Conservation (phyloP, 2,888 invertebrate species). For the Desoria tigrina region DNA sequence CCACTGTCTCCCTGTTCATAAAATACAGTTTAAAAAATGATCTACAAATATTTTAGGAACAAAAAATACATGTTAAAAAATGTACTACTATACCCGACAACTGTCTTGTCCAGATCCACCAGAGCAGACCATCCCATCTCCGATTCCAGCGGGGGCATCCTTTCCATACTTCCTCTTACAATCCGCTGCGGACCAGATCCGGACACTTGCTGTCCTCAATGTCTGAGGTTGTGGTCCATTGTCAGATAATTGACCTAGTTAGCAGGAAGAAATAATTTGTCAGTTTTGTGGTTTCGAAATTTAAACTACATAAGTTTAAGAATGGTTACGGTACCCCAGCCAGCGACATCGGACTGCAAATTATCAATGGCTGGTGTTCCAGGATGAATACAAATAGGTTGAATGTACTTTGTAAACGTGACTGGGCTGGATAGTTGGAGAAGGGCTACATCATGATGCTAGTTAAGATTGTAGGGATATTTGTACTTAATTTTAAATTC, state of each 20-base stretch:
- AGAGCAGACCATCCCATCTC: conserved; percentile 63
- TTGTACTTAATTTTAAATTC: neutral
- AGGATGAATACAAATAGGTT: conserved; percentile 65
- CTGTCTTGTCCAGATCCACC: conserved; percentile 33
- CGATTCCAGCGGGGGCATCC: conserved; percentile 84
- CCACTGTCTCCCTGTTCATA: conserved; percentile 27
- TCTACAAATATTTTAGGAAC: too few species aligned
- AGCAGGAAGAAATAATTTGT: neutral
- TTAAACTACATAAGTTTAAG: too few species aligned
- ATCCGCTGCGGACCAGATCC: conserved; percentile 77
- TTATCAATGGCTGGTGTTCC: conserved; percentile 31
- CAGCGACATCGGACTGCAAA: conserved; percentile 38
- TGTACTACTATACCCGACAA: conserved; percentile 25
- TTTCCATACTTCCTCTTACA: conserved; percentile 79
- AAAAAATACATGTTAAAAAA: neutral
- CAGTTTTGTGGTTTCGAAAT: neutral
- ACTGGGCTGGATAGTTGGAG: conserved; percentile 77
- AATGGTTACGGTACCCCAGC: conserved; percentile 49
- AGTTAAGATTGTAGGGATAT: neutral
- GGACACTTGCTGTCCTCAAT: conserved; percentile 79
- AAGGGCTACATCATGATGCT: conserved; percentile 82
- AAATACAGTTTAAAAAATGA: neutral
- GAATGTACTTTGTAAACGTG: conserved; percentile 68
- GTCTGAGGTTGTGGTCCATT: conserved; percentile 79
- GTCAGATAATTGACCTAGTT: conserved; percentile 55